Evolutionary conservation across 1,140 invertebrate species (phyloP), one percentile per base, ranked within the genome.

Genomic region (Cherax quadricarinatus): DNA sequence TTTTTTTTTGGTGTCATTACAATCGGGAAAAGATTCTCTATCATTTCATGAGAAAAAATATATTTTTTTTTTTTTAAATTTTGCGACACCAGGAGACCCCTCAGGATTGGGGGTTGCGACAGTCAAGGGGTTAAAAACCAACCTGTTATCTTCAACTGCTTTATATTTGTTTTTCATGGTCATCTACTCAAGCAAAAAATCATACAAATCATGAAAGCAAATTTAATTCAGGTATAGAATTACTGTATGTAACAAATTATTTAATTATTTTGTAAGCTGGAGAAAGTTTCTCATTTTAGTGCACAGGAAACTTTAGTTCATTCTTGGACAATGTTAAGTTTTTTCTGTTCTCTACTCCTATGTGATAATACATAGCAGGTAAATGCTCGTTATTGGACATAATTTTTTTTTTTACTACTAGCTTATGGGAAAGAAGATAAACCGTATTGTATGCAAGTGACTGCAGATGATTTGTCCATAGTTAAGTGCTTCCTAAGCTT

Each of bases 391-490:
- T 48, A 18, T 14, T 85, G 60, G 53, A n/a, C n/a, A n/a, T n/a
- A n/a, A 21, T 57, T 48, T 10, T 49, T 21, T 62, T n/a, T 57
- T 21, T n/a, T 16, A 57, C 21, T 41, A 41, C 30, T 84, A 18
- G 48, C 70, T 75, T 24, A 84, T 10, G n/a, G 66, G 41, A 66
- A n/a, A n/a, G n/a, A 75, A 84, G 53, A 57, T 41, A 49, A 60
- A 24, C 41, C 18, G 24, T 79, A 21, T 57, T 6, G 81, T 78
- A 60, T 90, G 66, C 24, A 75, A 90, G 88, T 53, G 80, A 62
- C 48, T 90, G 12, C 24, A 70, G 73, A 51, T 85, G 81, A 85
- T 60, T 30, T 83, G 53, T n/a, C 82, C 14, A 81, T 62, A 30
- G 30, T 62, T 3, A 53, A 51, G 60, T 53, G 80, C 66, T 83